These are phyloP conservation scores for Megalops atlanticus DNA, from an alignment of 2,113 vertebrate species.

Conservation along the genomic window DNA sequence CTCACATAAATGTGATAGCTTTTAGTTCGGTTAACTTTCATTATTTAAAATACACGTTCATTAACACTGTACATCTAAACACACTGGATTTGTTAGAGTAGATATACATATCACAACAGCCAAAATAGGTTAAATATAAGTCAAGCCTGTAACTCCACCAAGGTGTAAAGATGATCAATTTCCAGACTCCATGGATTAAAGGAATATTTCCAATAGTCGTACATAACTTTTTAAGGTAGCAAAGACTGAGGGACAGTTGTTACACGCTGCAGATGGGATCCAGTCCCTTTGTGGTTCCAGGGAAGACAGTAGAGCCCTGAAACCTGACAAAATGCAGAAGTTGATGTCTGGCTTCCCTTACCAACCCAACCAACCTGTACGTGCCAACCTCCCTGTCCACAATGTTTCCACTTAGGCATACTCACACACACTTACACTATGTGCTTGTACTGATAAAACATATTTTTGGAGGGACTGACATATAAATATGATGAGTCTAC, in stretches of 20 bases:
- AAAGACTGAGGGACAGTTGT: neutral
- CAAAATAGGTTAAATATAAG: neutral
- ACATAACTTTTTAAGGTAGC: neutral
- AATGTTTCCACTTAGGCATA: constrained; percentile 50
- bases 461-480: too few relatives aligned
- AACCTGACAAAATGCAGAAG: constrained; percentile 60
- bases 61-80: too few relatives aligned
- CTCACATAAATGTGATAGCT: too few relatives aligned
- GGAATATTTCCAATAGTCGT: neutral
- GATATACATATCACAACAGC: too few relatives aligned
- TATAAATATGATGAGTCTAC: too few relatives aligned
- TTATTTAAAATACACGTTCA: too few relatives aligned
- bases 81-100: too few relatives aligned
- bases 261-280: neutral
- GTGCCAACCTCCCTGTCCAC: constrained; percentile 54
- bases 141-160: neutral
- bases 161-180: neutral
- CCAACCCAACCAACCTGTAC: constrained; percentile 49
- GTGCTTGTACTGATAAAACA: too few relatives aligned
- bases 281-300: neutral
- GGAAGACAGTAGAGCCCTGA: constrained; percentile 51
- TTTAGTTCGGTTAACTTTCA: too few relatives aligned
- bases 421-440: constrained; percentile 38
- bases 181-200: neutral
- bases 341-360: constrained; percentile 53